Conservation (phyloP, 2,888 invertebrate species). For the Oscheius myriophilus region DNA sequence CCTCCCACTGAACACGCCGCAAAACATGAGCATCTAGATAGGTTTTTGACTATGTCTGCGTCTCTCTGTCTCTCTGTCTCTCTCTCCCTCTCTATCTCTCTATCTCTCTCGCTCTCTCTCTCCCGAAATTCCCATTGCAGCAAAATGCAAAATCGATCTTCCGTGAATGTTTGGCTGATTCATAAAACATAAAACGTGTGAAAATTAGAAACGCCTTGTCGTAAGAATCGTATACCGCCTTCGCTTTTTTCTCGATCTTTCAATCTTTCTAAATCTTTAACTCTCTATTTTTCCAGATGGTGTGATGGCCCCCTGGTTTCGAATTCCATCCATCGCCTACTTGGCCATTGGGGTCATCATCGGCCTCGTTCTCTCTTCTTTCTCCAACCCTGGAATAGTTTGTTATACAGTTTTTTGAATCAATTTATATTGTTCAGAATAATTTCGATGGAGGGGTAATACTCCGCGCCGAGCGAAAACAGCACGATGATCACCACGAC, state of each 20-base stretch:
- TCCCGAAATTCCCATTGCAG: too few species aligned
- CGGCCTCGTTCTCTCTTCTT: conserved; percentile 59
- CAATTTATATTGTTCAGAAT: conserved; percentile 31
- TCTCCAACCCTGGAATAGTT: conserved; percentile 52
- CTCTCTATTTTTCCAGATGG: conserved; percentile 36
- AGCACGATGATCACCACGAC: conserved; percentile 21
- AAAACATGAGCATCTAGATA: too few species aligned
- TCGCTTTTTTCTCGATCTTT: not conserved
- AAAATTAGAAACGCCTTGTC: not conserved
- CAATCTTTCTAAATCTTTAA: not conserved
- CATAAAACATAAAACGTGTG: too few species aligned
- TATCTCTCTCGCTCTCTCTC: too few species aligned
- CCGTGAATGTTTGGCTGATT: too few species aligned
- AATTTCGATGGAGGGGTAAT: conserved; percentile 38
- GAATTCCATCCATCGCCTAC: conserved; percentile 55
- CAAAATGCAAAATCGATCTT: too few species aligned
- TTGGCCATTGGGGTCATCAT: conserved; percentile 62
- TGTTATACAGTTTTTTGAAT: conserved; percentile 2
- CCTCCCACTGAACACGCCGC: too few species aligned
- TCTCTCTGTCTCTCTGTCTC: too few species aligned
- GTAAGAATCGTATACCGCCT: not conserved
- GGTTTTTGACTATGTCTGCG: too few species aligned
- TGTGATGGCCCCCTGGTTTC: conserved; percentile 52
- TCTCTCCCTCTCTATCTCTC: too few species aligned
- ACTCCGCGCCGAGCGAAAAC: conserved; percentile 22